A percentile compares a stretch with the other conserved stretches of the same genome.
Evolutionary conservation across 2,888 invertebrate genomes (phyloP).

Genomic region (Caenorhabditis sp.): DNA sequence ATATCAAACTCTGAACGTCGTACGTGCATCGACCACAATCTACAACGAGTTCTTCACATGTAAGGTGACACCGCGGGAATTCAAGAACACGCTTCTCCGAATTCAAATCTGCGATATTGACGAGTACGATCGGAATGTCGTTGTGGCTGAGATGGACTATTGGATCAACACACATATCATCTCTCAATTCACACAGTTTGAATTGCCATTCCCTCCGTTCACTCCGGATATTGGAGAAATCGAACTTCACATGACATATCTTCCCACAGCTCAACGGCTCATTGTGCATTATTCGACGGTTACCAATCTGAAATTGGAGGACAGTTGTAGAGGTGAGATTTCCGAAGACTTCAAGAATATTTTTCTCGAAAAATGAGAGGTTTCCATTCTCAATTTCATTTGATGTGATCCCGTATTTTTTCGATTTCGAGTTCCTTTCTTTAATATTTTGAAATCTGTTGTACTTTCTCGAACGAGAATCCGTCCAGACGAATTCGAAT

Average conservation of each 20-base stretch:
- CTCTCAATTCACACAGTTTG: slow-evolving; percentile 64
- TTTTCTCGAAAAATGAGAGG: too few relatives aligned
- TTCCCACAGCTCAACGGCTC: slow-evolving; percentile 64
- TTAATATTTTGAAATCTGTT: too few relatives aligned
- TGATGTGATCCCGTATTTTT: too few relatives aligned
- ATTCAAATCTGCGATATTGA: slow-evolving; percentile 72
- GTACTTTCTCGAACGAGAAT: too few relatives aligned
- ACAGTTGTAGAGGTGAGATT: slow-evolving; percentile 33
- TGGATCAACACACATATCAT: slow-evolving; percentile 66
- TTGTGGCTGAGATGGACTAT: slow-evolving; percentile 69
- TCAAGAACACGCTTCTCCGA: slow-evolving; percentile 66
- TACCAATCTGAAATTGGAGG: slow-evolving; percentile 65
- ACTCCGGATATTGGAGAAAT: slow-evolving; percentile 71
- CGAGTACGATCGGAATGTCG: slow-evolving; percentile 62
- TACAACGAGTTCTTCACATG: slow-evolving; percentile 73
- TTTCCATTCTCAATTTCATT: too few relatives aligned
- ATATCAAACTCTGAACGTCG: slow-evolving; percentile 67
- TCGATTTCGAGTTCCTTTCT: too few relatives aligned
- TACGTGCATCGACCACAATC: slow-evolving; percentile 56
- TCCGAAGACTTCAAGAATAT: not conserved
- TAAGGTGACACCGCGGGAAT: slow-evolving; percentile 50
- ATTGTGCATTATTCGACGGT: slow-evolving; percentile 60
- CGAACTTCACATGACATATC: slow-evolving; percentile 66
- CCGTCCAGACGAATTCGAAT: too few relatives aligned
- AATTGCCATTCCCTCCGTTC: slow-evolving; percentile 61